Base-by-base conservation (phyloP, 2,888 invertebrate species). In the Scelioninae gen. 2 region DNA sequence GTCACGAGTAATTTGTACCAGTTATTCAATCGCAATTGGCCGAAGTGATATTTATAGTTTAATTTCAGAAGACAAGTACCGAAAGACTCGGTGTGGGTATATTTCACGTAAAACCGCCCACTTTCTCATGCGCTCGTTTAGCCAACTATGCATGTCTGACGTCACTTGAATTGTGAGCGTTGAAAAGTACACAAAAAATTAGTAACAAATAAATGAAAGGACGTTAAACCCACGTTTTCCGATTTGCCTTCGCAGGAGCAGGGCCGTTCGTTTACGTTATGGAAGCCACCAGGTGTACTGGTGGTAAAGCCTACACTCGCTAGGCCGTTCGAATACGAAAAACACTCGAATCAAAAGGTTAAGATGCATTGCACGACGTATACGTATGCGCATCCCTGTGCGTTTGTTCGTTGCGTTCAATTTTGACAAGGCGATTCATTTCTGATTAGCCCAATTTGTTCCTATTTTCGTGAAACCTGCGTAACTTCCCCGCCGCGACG, bases 281-380 rank as follows among this genome's bases (percentile, higher is more conserved):
- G 74, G 74, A 74, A 74, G 39, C 74, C 74, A 74, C 74, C 74
- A 74, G 74, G 74, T 33, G 74, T 74, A 39, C 74, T 74, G 74
- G 74, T 74, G 74, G 74, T 74, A 65, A 74, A 74, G 57, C 74
- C 74, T 50, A 60, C 65, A 28, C 70, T 65, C 33, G 60, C 74
- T 70, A 65, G 70, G 50, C 70, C 74, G 25, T 74, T 70, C 53
- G 74, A 73, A 68, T 68, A 73, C 46, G 68, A 74, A 65, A 74
- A 74, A 61, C 69, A 64, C 69, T 58, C 73, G 60, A 69, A 64
- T 74, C 73, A 69, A 74, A 69, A 74, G 73, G 69, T 74, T 74
- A 74, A 68, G 6, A 55, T 41, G 55, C 61, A 67, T 50, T 73
- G 73, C 73, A 73, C 57, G 73, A 35, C 63, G 48, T 73, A 71